phyloP scores from a whole-genome alignment of 1,140 invertebrate genomes.

The Littorina saxatilis region DNA sequence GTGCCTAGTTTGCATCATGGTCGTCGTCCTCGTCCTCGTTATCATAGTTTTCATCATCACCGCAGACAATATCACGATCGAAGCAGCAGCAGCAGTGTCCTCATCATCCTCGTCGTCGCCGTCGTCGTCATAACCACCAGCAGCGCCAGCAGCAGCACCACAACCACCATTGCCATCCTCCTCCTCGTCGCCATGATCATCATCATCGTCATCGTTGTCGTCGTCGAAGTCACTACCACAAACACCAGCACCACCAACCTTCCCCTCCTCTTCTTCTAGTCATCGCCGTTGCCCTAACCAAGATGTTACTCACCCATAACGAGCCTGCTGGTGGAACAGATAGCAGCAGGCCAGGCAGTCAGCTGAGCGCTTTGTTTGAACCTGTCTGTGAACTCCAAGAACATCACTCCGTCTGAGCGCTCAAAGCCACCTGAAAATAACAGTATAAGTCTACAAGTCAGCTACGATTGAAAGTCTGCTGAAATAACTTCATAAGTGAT shows the following conservation, averaged over 20 bases:
- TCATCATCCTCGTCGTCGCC: no score
- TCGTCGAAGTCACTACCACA: no score
- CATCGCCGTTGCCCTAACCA: not conserved
- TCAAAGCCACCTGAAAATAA: conserved; percentile 57
- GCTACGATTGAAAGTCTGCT: no score
- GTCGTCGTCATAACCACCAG: not conserved
- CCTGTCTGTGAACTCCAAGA: conserved; percentile 53
- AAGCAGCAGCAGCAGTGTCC: no score
- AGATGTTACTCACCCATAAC: conserved; percentile 46
- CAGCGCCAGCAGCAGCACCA: no score
- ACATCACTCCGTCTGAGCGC: conserved; percentile 63
- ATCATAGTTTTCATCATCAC: no score
- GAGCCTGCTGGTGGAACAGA: conserved; percentile 53
- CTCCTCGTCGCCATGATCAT: no score
- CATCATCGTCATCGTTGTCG: no score
- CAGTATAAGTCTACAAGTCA: not conserved
- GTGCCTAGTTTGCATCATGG: no score
- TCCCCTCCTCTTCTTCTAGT: not conserved
- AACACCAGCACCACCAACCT: not conserved
- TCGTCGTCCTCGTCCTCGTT: no score
- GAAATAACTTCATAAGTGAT: no score
- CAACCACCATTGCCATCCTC: no score
- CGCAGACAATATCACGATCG: not conserved
- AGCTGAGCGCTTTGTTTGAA: conserved; percentile 54
- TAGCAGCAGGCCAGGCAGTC: conserved; percentile 63